phyloP scores from a whole-genome alignment of 2,888 invertebrate species.

The Andrena minutula region DNA sequence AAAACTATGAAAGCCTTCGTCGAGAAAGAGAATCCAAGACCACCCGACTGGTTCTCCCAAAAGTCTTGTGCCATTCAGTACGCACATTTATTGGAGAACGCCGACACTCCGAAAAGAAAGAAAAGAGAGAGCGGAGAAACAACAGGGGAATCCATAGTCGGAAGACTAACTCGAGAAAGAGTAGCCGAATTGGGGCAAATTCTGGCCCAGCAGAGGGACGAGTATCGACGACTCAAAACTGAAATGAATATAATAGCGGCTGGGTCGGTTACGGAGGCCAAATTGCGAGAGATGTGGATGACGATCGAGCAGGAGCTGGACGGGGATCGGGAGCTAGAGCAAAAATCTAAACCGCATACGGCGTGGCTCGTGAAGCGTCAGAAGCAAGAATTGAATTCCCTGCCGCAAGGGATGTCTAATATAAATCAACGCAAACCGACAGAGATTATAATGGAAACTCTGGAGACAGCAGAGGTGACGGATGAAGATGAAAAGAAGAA shows the following conservation, averaged over 20 bases:
- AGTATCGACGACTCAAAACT: slow-evolving; percentile 90
- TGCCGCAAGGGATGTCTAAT: slow-evolving; percentile 56
- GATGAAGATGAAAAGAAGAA: slow-evolving; percentile 81
- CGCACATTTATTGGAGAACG: slow-evolving; percentile 91
- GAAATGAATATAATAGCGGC: slow-evolving; percentile 87
- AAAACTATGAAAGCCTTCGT: slow-evolving; percentile 91
- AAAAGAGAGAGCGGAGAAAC: slow-evolving; percentile 91
- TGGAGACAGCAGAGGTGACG: slow-evolving; percentile 69
- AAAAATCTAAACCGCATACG: slow-evolving; percentile 87
- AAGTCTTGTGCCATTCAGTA: slow-evolving; percentile 96
- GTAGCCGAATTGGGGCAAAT: slow-evolving; percentile 91
- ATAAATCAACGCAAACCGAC: slow-evolving; percentile 72
- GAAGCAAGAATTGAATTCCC: slow-evolving; percentile 75
- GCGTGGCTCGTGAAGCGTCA: slow-evolving; percentile 80
- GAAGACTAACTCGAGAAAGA: slow-evolving; percentile 91
- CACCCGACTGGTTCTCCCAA: slow-evolving; percentile 95
- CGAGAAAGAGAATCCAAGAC: slow-evolving; percentile 89
- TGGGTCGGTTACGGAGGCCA: slow-evolving; percentile 89
- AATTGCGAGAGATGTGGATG: slow-evolving; percentile 91
- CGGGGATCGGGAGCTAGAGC: slow-evolving; percentile 88
- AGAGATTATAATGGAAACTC: slow-evolving; percentile 62
- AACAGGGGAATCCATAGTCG: slow-evolving; percentile 92
- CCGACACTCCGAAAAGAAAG: slow-evolving; percentile 94
- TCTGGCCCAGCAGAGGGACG: slow-evolving; percentile 90
- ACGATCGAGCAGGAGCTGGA: slow-evolving; percentile 89